Evolutionary conservation across 2,888 invertebrate species (phyloP).

Genomic region (Andrena marginata): DNA sequence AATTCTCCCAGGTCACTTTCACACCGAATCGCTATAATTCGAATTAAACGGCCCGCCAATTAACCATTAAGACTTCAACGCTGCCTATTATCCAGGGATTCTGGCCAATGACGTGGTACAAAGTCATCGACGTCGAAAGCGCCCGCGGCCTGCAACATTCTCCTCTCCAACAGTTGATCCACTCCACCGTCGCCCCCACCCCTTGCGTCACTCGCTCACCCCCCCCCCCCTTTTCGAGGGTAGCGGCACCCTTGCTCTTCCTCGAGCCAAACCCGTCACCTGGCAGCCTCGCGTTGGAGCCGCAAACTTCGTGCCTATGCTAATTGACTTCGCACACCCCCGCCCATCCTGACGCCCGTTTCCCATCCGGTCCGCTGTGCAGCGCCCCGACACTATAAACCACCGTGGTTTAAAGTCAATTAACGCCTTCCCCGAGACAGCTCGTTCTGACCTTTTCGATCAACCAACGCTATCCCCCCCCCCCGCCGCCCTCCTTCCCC

Average conservation of each 20-base stretch:
- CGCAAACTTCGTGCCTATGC: slow-evolving; percentile 70
- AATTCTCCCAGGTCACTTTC: neutral
- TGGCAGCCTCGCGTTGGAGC: slow-evolving; percentile 52
- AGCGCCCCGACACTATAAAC: slow-evolving; percentile 62
- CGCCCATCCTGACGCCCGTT: slow-evolving; percentile 19
- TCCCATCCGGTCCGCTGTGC: slow-evolving; percentile 17
- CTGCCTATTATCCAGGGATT: slow-evolving; percentile 26
- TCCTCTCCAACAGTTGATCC: slow-evolving; percentile 46
- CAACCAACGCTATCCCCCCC: slow-evolving; percentile 28
- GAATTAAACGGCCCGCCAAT: slow-evolving; percentile 2
- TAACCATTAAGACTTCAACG: slow-evolving; percentile 17
- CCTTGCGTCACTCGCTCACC: neutral
- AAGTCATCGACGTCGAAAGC: slow-evolving; percentile 56
- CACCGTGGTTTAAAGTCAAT: slow-evolving; percentile 70
- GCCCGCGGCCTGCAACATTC: slow-evolving; percentile 54
- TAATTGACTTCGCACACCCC: slow-evolving; percentile 69
- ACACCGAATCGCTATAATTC: neutral
- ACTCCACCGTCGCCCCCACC: neutral
- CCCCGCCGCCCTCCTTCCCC: neutral
- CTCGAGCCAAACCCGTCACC: slow-evolving; percentile 50
- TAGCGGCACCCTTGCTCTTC: slow-evolving; percentile 49
- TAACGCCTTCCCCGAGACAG: slow-evolving; percentile 66
- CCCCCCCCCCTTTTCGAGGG: slow-evolving; percentile 13
- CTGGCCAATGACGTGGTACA: slow-evolving; percentile 47
- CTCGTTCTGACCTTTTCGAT: slow-evolving; percentile 62